These are phyloP conservation scores for Rhabdomys dilectus DNA, from an alignment of 2,113 vertebrate genomes.

Conservation along the genomic window DNA sequence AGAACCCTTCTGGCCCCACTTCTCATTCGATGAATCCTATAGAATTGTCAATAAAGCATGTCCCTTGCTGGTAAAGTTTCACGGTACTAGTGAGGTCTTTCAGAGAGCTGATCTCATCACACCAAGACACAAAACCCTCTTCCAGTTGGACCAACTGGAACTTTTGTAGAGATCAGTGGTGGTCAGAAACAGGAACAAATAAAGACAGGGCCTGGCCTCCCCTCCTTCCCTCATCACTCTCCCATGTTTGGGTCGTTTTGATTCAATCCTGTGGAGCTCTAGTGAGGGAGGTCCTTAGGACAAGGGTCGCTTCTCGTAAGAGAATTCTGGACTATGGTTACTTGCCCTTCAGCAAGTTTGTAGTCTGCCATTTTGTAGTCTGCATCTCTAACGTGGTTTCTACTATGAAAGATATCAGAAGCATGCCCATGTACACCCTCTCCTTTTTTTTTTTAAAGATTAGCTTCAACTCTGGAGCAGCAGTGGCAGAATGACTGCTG, in stretches of 20 bases:
- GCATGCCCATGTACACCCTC: not conserved
- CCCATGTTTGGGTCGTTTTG: not conserved
- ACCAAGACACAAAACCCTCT: not conserved
- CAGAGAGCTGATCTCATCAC: accelerated
- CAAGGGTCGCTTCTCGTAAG: not conserved
- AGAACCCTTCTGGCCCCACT: not conserved
- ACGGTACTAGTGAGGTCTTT: not conserved
- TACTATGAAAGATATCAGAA: not conserved
- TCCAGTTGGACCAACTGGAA: not conserved
- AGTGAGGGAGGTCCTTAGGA: not conserved
- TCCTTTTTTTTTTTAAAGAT: not conserved
- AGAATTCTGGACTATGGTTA: not conserved
- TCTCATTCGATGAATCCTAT: not conserved
- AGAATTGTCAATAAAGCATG: not conserved
- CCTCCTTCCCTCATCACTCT: accelerated
- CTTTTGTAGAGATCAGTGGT: not conserved
- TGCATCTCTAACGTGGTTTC: not conserved
- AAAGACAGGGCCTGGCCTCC: not conserved
- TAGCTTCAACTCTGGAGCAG: not conserved
- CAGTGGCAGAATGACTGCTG: not conserved
- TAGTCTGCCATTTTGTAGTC: not conserved
- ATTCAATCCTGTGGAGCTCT: not conserved
- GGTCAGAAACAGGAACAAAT: not conserved
- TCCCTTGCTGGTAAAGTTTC: not conserved
- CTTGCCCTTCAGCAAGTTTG: not conserved